These are phyloP conservation scores for Caenorhabditis becei DNA, from an alignment of 2,888 invertebrate genomes.

Conservation along the genomic window DNA sequence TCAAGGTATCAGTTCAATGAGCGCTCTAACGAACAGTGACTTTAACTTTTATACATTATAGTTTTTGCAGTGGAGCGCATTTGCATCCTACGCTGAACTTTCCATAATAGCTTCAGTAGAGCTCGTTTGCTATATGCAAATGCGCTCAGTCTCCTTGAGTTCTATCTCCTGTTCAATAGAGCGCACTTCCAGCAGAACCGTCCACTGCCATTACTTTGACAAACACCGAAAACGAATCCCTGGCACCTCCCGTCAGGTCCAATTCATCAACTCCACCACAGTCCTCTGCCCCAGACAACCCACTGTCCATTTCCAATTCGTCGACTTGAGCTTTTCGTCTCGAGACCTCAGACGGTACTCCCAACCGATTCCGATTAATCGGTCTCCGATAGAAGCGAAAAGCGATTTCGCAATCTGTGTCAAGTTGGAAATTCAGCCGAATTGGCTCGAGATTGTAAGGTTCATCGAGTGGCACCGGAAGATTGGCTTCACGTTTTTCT, in stretches of 20 bases:
- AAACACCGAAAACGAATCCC: constrained; percentile 13
- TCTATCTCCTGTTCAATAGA: too few relatives aligned
- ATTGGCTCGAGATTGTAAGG: constrained; percentile 17
- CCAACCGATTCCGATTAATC: constrained; percentile 27
- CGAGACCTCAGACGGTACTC: constrained; percentile 7
- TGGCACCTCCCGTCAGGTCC: constrained; percentile 15
- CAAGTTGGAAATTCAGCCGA: constrained; percentile 13
- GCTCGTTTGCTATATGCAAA: too few relatives aligned
- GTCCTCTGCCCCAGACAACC: constrained; percentile 14
- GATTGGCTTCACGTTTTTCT: constrained; percentile 14
- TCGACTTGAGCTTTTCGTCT: constrained; percentile 23
- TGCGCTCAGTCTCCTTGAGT: too few relatives aligned
- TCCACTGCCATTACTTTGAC: constrained; percentile 37
- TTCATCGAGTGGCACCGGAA: constrained; percentile 33
- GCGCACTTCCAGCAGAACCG: constrained; percentile 8
- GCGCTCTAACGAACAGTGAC: too few relatives aligned
- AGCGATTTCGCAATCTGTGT: constrained; percentile 32
- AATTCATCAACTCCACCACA: constrained; percentile 7
- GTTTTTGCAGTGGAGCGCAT: too few relatives aligned
- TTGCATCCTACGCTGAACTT: too few relatives aligned
- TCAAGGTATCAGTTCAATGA: too few relatives aligned
- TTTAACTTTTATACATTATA: too few relatives aligned
- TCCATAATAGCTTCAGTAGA: too few relatives aligned
- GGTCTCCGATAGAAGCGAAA: constrained; percentile 3
- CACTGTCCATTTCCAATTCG: constrained; percentile 1